These are phyloP conservation scores for Tholera decimalis DNA, from an alignment of 2,888 invertebrate genomes.

Conservation along the genomic window DNA sequence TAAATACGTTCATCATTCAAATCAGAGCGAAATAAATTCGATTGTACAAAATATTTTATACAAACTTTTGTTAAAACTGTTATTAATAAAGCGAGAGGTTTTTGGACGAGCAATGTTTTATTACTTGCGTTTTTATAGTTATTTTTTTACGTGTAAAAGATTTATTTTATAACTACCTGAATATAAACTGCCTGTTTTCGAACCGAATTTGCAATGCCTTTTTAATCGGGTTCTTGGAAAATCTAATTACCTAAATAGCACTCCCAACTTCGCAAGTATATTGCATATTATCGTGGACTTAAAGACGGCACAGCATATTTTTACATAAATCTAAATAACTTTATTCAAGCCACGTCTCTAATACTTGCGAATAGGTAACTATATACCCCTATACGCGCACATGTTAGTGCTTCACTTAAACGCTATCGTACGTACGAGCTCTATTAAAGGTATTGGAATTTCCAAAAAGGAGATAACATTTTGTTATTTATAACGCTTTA, in stretches of 20 bases:
- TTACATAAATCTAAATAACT: neutral
- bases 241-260: neutral
- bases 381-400: constrained; percentile 9
- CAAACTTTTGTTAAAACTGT: constrained; percentile 1
- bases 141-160: neutral
- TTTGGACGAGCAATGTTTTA: neutral
- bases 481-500: constrained; percentile 47
- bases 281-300: neutral
- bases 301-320: constrained; percentile 2
- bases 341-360: constrained; percentile 36
- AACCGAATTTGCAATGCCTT: neutral
- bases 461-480: constrained; percentile 33
- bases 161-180: neutral
- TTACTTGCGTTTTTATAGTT: neutral
- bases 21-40: constrained; percentile 41
- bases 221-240: neutral
- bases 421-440: constrained; percentile 21
- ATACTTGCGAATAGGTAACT: constrained; percentile 33
- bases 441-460: constrained; percentile 45
- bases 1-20: constrained; percentile 30
- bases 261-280: neutral
- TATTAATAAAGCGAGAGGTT: constrained; percentile 10
- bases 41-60: constrained; percentile 19
- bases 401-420: constrained; percentile 37
- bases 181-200: too few species aligned